Evolutionary conservation across 2,113 vertebrate genomes (phyloP).

Genomic region (Mobula hypostoma): DNA sequence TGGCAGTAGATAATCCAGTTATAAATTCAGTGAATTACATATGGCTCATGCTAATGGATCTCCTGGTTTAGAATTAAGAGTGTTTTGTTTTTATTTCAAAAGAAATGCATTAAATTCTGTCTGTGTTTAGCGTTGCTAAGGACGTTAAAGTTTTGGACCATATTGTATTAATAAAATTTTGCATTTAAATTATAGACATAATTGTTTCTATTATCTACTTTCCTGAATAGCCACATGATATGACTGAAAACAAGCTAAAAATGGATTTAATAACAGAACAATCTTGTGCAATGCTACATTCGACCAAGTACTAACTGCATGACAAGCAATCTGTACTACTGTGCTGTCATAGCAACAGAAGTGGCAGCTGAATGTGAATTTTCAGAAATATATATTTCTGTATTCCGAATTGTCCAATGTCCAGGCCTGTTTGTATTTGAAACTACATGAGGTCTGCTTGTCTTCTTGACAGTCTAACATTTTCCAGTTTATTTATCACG

Average conservation of each 20-base stretch:
- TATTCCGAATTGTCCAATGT: not conserved
- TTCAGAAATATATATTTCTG: not conserved
- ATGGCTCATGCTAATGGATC: not conserved
- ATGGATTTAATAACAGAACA: conserved; percentile 28
- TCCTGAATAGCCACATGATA: not conserved
- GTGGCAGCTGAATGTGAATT: not conserved
- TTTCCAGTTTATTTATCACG: not conserved
- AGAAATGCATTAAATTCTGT: not conserved
- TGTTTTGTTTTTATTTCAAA: not conserved
- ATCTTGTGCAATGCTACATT: conserved; percentile 27
- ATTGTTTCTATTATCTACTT: conserved; percentile 33
- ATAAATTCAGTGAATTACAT: conserved; percentile 4
- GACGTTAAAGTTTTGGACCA: not conserved
- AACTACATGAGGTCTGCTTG: not conserved
- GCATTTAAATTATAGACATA: conserved; percentile 16
- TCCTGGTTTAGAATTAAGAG: not conserved
- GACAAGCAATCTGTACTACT: conserved; percentile 27
- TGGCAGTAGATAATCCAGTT: not conserved
- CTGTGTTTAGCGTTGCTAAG: not conserved
- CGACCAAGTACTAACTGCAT: conserved; percentile 19
- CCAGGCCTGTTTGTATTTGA: not conserved
- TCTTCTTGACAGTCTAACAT: not conserved
- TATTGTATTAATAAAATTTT: conserved; percentile 5
- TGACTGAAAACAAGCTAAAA: conserved; percentile 34
- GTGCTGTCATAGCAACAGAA: conserved; percentile 33